Evolutionary conservation across 2,113 vertebrate genomes (phyloP).

Genomic region (Apteryx mantelli): DNA sequence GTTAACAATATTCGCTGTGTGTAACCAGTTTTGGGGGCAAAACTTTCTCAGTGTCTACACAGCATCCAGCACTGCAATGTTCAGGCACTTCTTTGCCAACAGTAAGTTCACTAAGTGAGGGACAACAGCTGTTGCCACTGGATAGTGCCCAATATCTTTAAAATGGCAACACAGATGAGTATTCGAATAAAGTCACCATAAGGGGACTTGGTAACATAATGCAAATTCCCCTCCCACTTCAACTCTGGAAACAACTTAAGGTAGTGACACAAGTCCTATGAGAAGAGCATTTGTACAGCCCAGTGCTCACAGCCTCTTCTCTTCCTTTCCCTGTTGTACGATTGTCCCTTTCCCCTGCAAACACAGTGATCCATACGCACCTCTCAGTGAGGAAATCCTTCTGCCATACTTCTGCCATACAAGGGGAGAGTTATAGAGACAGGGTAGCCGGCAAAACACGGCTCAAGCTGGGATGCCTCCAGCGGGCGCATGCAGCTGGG

Average conservation of each 20-base stretch:
- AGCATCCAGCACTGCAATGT: fast-evolving
- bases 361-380: constrained; percentile 32
- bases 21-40: background rate
- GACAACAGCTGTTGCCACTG: background rate
- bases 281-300: background rate
- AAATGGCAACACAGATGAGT: background rate
- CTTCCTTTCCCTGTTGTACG: background rate
- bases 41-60: background rate
- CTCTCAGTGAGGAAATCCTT: constrained; percentile 79
- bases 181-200: background rate
- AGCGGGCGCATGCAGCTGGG: too few relatives aligned
- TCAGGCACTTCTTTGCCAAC: background rate
- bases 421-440: too few relatives aligned
- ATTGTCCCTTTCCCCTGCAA: background rate
- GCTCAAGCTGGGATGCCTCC: too few relatives aligned
- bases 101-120: background rate
- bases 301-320: background rate
- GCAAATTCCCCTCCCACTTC: too few relatives aligned
- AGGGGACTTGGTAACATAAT: background rate
- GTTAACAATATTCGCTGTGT: fast-evolving
- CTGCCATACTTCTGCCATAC: constrained; percentile 41
- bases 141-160: background rate
- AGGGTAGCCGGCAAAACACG: too few relatives aligned
- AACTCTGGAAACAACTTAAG: background rate
- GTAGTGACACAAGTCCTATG: background rate